Evolutionary conservation across 2,888 invertebrate species (phyloP).

Genomic region (Microchrysa polita): DNA sequence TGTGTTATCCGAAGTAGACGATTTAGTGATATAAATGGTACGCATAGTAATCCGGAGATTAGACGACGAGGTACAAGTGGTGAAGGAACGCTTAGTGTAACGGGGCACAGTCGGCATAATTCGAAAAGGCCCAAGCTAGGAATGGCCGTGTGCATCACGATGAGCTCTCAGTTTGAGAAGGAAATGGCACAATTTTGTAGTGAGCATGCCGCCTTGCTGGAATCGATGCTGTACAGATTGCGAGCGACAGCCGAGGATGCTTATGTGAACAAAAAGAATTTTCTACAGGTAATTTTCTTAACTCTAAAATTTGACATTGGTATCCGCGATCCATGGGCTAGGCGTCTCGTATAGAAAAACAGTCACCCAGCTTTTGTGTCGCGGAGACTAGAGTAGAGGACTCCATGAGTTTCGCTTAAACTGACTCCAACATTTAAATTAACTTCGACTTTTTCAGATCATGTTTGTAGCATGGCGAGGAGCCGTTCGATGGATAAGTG

Average conservation of each 20-base stretch:
- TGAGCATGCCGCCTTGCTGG: constrained; percentile 81
- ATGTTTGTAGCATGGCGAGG: constrained; percentile 67
- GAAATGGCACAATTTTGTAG: constrained; percentile 79
- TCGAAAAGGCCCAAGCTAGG: constrained; percentile 69
- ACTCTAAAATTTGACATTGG: too few relatives aligned
- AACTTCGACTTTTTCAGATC: constrained; percentile 55
- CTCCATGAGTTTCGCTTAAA: too few relatives aligned
- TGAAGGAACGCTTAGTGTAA: constrained; percentile 30
- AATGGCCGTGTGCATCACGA: constrained; percentile 72
- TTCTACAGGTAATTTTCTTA: constrained; percentile 64
- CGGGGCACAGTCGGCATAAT: constrained; percentile 40
- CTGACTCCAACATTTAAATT: too few relatives aligned
- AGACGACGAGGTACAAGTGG: constrained; percentile 51
- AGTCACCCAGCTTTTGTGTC: too few relatives aligned
- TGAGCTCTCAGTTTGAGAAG: constrained; percentile 69
- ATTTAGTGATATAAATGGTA: constrained; percentile 59
- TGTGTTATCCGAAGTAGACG: constrained; percentile 55
- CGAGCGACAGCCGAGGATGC: constrained; percentile 74
- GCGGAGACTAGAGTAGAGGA: too few relatives aligned
- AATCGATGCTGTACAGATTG: constrained; percentile 77
- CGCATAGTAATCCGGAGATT: constrained; percentile 64
- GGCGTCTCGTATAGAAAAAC: too few relatives aligned
- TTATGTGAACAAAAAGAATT: constrained; percentile 66
- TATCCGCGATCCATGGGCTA: too few relatives aligned
- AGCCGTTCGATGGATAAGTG: constrained; percentile 69